A percentile compares a stretch with the other conserved stretches of the same genome.
Conservation (phyloP, 2,797 vertebrate genomes). For the Sardinella longiceps region DNA sequence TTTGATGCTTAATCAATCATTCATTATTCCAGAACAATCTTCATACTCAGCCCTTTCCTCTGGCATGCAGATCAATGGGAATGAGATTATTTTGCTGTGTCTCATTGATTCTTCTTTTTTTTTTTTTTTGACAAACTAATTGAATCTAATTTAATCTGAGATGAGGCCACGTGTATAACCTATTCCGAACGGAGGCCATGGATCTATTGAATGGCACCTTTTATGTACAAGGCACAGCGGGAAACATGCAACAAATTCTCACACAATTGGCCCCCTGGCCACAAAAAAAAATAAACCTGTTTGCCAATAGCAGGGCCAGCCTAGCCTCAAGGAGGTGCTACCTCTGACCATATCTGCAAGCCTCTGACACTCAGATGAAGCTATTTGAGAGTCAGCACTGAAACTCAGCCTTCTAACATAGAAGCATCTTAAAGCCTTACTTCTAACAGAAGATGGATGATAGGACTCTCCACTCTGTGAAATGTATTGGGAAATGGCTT, state of each 20-base stretch:
- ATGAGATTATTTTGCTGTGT: conserved; percentile 53
- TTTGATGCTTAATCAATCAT: conserved; percentile 46
- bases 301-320: not conserved
- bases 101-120: conserved; percentile 52
- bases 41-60: conserved; percentile 52
- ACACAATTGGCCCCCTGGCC: conserved; percentile 42
- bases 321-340: conserved; percentile 12
- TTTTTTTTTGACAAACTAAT: conserved; percentile 45
- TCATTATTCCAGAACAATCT: conserved; percentile 51
- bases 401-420: not conserved
- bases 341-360: not conserved
- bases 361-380: not conserved
- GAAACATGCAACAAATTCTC: conserved; percentile 34
- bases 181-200: conserved; percentile 25
- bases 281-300: not conserved
- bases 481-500: conserved; percentile 4
- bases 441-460: not conserved
- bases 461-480: not conserved
- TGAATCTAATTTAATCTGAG: conserved; percentile 51
- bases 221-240: conserved; percentile 37
- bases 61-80: conserved; percentile 50
- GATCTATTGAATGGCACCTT: conserved; percentile 39
- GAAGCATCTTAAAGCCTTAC: not conserved
- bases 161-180: conserved; percentile 36
- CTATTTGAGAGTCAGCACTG: not conserved